Evolutionary conservation across 2,888 invertebrate genomes (phyloP).

Genomic region (Pseudococcus longispinus): DNA sequence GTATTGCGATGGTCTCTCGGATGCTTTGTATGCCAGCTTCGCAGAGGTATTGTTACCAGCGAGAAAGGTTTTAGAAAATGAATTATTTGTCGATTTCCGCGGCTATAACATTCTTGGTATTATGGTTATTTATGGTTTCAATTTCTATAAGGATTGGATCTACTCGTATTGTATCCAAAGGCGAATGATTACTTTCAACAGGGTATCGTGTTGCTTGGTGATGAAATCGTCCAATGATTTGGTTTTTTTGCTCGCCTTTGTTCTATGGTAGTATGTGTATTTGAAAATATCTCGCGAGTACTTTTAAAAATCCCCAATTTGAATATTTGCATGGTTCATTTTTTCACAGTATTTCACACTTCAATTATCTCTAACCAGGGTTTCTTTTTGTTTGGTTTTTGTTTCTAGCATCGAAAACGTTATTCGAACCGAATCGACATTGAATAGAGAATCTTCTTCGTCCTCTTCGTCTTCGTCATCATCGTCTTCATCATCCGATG

Average conservation of each 20-base stretch:
- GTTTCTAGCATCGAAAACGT: not conserved
- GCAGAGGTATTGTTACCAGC: not conserved
- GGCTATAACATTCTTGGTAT: not conserved
- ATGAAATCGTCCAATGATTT: not conserved
- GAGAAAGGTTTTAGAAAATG: not conserved
- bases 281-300: not conserved
- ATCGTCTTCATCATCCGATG: constrained; percentile 8
- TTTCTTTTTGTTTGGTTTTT: not conserved
- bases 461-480: constrained; percentile 41
- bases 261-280: not conserved
- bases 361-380: not conserved
- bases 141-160: not conserved
- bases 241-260: not conserved
- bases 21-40: constrained; percentile 9
- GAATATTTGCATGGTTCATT: not conserved
- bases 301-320: no score
- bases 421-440: not conserved
- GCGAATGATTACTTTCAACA: not conserved
- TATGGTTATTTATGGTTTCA: constrained; percentile 16
- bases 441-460: constrained; percentile 25
- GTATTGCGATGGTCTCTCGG: not conserved
- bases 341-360: not conserved
- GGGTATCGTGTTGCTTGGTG: not conserved
- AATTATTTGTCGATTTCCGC: constrained; percentile 2
- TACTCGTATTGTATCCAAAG: not conserved